A percentile compares a stretch with the other conserved stretches of the same genome.
These are phyloP conservation scores for Danio choprae DNA, from an alignment of 2,797 vertebrate genomes.

Conservation along the genomic window DNA sequence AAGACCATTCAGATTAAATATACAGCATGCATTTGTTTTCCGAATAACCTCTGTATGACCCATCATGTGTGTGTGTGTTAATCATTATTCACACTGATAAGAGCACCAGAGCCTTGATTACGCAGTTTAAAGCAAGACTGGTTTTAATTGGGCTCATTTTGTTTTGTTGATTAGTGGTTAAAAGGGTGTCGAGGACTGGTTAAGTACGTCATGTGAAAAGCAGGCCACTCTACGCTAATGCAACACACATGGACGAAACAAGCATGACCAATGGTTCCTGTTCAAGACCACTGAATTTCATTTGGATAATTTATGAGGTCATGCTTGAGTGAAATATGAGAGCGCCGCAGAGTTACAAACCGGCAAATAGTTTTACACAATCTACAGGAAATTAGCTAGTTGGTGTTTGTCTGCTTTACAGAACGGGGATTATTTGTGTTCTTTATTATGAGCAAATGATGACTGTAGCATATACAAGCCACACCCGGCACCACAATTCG, in stretches of 20 bases:
- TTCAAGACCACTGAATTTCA: conserved; percentile 72
- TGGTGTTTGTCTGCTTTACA: conserved; percentile 72
- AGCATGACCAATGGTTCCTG: conserved; percentile 64
- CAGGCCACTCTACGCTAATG: conserved; percentile 60
- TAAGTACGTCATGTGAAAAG: conserved; percentile 67
- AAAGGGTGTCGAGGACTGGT: conserved; percentile 48
- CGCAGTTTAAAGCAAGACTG: conserved; percentile 52
- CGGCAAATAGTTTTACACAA: conserved; percentile 41
- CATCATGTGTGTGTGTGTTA: conserved; percentile 33
- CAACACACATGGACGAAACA: conserved; percentile 71
- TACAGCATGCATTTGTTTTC: conserved; percentile 6
- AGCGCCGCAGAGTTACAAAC: conserved; percentile 35
- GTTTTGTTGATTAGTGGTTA: not conserved
- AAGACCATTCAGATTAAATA: conserved; percentile 1
- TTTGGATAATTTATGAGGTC: conserved; percentile 75
- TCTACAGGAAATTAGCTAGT: conserved; percentile 70
- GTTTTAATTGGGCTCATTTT: conserved; percentile 58
- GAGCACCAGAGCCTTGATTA: conserved; percentile 1
- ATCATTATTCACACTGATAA: conserved; percentile 15
- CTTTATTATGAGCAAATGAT: not conserved
- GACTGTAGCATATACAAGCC: not conserved
- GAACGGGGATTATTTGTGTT: conserved; percentile 60
- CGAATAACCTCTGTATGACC: conserved; percentile 12
- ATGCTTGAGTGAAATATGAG: conserved; percentile 33
- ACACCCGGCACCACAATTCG: conserved; percentile 43